A percentile compares a stretch with the other conserved stretches of the same genome.
These are phyloP conservation scores for Lithophane leautieri DNA, from an alignment of 2,888 invertebrate species.

Conservation along the genomic window DNA sequence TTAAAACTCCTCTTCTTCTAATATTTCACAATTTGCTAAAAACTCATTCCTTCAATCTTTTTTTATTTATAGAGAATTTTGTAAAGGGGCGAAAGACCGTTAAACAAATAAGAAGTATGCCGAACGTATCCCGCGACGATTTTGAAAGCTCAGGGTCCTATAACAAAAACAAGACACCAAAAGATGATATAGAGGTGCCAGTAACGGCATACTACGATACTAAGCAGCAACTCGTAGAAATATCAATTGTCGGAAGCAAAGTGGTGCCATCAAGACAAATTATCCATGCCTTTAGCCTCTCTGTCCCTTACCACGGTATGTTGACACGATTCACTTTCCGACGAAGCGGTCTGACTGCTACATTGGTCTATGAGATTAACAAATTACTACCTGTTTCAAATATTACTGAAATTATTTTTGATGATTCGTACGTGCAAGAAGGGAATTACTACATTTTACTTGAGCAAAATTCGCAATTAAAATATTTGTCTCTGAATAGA, in stretches of 20 bases:
- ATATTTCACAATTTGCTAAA: background rate
- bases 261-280: constrained; percentile 67
- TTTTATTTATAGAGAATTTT: background rate
- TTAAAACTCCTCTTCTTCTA: background rate
- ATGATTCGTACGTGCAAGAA: constrained; percentile 71
- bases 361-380: constrained; percentile 70
- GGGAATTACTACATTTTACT: constrained; percentile 75
- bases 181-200: background rate
- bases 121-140: background rate
- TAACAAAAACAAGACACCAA: no score
- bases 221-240: constrained; percentile 68
- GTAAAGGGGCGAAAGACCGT: background rate
- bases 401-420: constrained; percentile 77
- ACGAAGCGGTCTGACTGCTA: constrained; percentile 63
- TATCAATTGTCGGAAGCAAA: constrained; percentile 66
- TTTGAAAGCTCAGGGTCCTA: background rate
- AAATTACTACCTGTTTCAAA: constrained; percentile 75
- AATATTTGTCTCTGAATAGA: constrained; percentile 75
- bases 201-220: constrained; percentile 71
- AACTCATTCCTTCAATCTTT: background rate
- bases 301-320: constrained; percentile 74
- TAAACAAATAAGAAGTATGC: background rate
- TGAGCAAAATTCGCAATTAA: constrained; percentile 70
- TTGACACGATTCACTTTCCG: constrained; percentile 71
- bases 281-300: constrained; percentile 72